These are phyloP conservation scores for Trimorus sp. DNA, from an alignment of 2,888 invertebrate genomes.

Conservation along the genomic window DNA sequence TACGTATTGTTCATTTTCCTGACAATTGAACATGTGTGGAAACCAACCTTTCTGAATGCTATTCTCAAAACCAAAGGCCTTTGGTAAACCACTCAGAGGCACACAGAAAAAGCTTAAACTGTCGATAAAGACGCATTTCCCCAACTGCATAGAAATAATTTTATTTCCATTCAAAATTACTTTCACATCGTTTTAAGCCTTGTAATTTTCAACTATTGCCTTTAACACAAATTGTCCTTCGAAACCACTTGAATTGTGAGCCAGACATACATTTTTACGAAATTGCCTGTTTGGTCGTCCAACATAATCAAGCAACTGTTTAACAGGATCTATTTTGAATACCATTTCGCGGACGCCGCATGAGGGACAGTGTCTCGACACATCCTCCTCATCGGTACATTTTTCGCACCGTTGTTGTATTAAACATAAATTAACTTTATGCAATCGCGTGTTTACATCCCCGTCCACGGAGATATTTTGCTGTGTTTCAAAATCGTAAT, in stretches of 20 bases:
- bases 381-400: too few relatives aligned
- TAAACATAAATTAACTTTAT: too few relatives aligned
- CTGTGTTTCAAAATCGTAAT: not conserved
- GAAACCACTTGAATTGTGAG: too few relatives aligned
- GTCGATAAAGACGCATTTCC: too few relatives aligned
- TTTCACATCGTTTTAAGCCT: not conserved
- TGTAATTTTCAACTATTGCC: too few relatives aligned
- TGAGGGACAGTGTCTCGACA: too few relatives aligned
- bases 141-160: too few relatives aligned
- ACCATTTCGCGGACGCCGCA: not conserved
- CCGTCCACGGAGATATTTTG: not conserved
- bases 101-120: slow-evolving; percentile 69
- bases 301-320: not conserved
- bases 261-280: not conserved
- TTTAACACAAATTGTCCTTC: too few relatives aligned
- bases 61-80: slow-evolving; percentile 69
- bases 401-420: not conserved
- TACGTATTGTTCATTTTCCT: slow-evolving; percentile 61
- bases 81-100: slow-evolving; percentile 67
- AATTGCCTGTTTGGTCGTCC: not conserved
- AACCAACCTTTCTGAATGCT: slow-evolving; percentile 45
- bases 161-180: too few relatives aligned
- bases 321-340: too few relatives aligned
- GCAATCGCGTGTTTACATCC: not conserved
- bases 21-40: slow-evolving; percentile 58